Base-by-base conservation (phyloP, 2,797 vertebrate species). In the Coregonus ussuriensis region DNA sequence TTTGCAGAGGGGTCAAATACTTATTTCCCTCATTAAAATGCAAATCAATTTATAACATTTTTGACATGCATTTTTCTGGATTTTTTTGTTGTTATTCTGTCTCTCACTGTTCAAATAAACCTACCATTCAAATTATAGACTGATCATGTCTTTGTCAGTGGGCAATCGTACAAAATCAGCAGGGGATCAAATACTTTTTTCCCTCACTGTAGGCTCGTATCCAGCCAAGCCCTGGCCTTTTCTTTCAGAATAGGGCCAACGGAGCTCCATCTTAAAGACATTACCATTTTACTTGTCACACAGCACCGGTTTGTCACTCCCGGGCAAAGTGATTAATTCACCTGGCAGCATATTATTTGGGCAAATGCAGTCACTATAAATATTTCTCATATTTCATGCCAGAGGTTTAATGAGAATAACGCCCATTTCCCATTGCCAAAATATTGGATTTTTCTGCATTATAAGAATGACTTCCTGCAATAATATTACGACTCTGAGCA, bases 281-380 rank as follows among this genome's bases (percentile, higher is more conserved):
- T 88, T 91, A 78, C 75, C 81, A 75, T 87, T 72, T 84, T 90
- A 87, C 90, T 90, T 72, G 81, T 79, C 84, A 76, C 82, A 79
- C 75, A 35, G 76, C 71, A 75, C 79, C 82, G 85, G 85, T 89
- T 89, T 89, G 87, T 89, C 84, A 81, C 87, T 84, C 77, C 74
- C 76, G 88, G 85, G 85, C 82, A 83, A 80, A 75, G 82, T 91
- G 87, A 93, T 91, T 90, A 90, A 79, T 88, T 93, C 90, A 93
- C 89, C 89, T 88, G 83, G 86, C 52, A 88, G 81, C 86, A 86
- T 86, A 91, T 90, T 91, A 91, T 90, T 92, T 88, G 83, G 85
- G 84, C 79, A 89, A 91, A 91, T 88, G 89, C 86, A 82, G 75
- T 71, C 77, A 81, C 85, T 81, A 80, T 91, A 88, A 87, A 85